phyloP scores from a whole-genome alignment of 2,888 invertebrate genomes.

The Galerucella nymphaeae region DNA sequence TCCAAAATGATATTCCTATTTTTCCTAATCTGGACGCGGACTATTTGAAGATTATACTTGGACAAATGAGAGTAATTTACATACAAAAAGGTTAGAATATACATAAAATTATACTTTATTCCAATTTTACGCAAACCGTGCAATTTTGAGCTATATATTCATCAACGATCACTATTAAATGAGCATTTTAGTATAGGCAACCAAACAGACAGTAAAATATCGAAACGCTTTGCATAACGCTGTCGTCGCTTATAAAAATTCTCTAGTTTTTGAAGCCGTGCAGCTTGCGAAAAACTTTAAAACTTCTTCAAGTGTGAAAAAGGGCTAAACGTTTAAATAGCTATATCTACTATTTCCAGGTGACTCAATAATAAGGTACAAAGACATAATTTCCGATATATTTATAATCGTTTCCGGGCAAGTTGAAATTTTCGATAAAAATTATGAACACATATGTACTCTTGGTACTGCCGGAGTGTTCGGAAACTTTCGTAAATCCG shows the following conservation, averaged over 20 bases:
- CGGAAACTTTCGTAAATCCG: slow-evolving; percentile 35
- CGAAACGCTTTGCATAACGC: no score
- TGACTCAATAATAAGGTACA: slow-evolving; percentile 35
- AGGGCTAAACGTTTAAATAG: no score
- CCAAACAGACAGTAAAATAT: no score
- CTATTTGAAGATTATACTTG: slow-evolving; percentile 34
- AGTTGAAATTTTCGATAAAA: slow-evolving; percentile 37
- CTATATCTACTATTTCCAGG: slow-evolving; percentile 20
- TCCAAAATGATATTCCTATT: slow-evolving; percentile 31
- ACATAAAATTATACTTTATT: no score
- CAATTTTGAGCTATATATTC: neutral
- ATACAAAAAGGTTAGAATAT: slow-evolving; percentile 38
- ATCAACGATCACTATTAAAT: neutral
- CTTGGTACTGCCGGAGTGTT: slow-evolving; percentile 37
- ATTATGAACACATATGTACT: slow-evolving; percentile 19
- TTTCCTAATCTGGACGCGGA: slow-evolving; percentile 28
- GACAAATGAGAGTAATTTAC: slow-evolving; percentile 24
- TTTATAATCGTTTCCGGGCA: slow-evolving; percentile 39
- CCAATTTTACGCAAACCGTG: no score
- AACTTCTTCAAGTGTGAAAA: no score
- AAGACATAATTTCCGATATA: slow-evolving; percentile 39
- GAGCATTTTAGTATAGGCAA: no score
- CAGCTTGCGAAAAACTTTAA: no score
- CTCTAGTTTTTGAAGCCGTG: no score
- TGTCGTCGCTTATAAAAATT: no score